A percentile compares a stretch with the other conserved stretches of the same genome.
These are phyloP conservation scores for Crotalus helleri DNA, from an alignment of 2,113 vertebrate species.

Conservation along the genomic window DNA sequence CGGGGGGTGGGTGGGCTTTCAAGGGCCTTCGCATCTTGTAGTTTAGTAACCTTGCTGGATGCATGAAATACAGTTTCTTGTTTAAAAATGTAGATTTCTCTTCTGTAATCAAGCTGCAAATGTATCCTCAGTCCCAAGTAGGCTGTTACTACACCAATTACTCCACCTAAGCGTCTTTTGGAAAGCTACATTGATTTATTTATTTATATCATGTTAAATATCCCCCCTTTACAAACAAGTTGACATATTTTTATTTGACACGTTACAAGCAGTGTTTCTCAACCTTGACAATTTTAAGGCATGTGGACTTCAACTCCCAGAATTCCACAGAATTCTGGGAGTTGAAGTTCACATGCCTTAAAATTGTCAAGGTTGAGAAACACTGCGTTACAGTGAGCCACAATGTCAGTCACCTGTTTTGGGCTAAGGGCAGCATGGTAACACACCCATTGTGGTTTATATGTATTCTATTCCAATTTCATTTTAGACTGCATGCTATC, in stretches of 20 bases:
- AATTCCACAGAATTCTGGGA: no score
- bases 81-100: not conserved
- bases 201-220: not conserved
- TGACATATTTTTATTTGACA: not conserved
- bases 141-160: not conserved
- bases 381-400: not conserved
- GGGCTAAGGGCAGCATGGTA: not conserved
- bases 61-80: not conserved
- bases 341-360: no score
- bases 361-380: no score
- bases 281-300: no score
- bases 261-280: not conserved
- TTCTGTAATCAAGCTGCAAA: not conserved
- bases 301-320: no score
- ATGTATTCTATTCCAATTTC: not conserved
- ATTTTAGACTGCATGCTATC: no score
- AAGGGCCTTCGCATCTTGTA: not conserved
- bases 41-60: not conserved
- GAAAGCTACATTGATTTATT: not conserved
- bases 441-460: not conserved
- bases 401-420: not conserved
- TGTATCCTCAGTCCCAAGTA: not conserved
- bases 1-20: no score
- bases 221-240: not conserved
- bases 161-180: no score